Base-by-base conservation (phyloP, 2,113 vertebrate species). In the Ivindomyrus marchei region DNA sequence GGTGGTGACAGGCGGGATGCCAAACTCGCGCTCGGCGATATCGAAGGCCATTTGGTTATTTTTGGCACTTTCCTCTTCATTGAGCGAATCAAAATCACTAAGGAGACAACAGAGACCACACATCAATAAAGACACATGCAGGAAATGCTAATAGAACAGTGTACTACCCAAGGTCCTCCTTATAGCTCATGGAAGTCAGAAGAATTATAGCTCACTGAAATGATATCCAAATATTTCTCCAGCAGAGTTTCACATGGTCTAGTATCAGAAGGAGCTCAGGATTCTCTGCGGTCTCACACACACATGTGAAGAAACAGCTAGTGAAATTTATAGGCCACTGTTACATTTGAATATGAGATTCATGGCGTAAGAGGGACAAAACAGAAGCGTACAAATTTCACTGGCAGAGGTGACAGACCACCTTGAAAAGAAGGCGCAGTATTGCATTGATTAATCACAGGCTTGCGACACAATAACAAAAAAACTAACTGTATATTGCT, bases 1-100 rank as follows among this genome's bases (percentile, higher is more conserved):
- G 0, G 97, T 97, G 53, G 94, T 96, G 92, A 99, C 95, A 0
- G 98, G 95, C 10, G 95, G 93, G 92, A 99, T 98, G n/a, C 98
- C 98, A 90, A 99, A 97, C 91, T 99, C 97, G 31, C 92, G 95
- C 91, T 99, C 98, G 0, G 97, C 97, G 36, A 98, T 92, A 17
- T 98, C 97, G 3, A 99, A 98, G 0, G 97, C 98, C 92, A 98
- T 94, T 95, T 99, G 98, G 90, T 97, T 97, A 93, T 99, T 99
- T 90, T 92, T 92, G 84, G 96, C 94, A 1, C 92, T 87, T 0
- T 99, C 96, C 15, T 98, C 97, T 91, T 97, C 97, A 0, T 96
- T 97, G 89, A 99, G 92, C 0, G 97, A 96, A 87, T 97, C 96
- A 4, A 98, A 99, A 91, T 99, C 97, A 5, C 98, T 99, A 93